A percentile compares a stretch with the other conserved stretches of the same genome.
Evolutionary conservation across 2,888 invertebrate genomes (phyloP).

Genomic region (Morpho helenor): DNA sequence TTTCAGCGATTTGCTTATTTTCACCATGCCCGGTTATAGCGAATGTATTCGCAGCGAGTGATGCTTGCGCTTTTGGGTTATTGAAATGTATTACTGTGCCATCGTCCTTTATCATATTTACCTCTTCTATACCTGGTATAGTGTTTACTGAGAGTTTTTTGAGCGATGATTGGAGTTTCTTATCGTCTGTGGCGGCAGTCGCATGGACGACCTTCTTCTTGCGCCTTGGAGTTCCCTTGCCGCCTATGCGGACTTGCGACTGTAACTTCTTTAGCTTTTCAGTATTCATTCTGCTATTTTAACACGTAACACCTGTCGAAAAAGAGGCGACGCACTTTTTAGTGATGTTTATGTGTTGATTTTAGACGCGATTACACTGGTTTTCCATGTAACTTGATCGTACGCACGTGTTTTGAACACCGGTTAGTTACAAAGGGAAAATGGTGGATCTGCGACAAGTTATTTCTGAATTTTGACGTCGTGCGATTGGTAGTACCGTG

Average conservation of each 20-base stretch:
- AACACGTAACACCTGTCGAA: slow-evolving; percentile 54
- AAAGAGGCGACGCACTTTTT: slow-evolving; percentile 61
- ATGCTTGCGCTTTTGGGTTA: slow-evolving; percentile 99
- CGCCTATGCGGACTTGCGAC: slow-evolving; percentile 97
- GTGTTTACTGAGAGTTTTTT: slow-evolving; percentile 99
- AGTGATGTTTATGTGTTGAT: slow-evolving; percentile 50
- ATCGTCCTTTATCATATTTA: slow-evolving; percentile 99
- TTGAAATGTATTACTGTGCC: slow-evolving; percentile 99
- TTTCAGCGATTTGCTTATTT: slow-evolving; percentile 98
- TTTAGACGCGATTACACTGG: slow-evolving; percentile 55
- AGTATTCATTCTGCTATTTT: slow-evolving; percentile 88
- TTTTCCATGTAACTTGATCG: slow-evolving; percentile 74
- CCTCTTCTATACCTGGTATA: slow-evolving; percentile 99
- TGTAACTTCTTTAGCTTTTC: slow-evolving; percentile 97
- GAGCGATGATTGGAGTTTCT: slow-evolving; percentile 97
- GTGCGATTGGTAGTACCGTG: slow-evolving; percentile 50
- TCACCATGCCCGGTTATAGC: slow-evolving; percentile 99
- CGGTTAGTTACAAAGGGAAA: slow-evolving; percentile 82
- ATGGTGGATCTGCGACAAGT: slow-evolving; percentile 79
- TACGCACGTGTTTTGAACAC: slow-evolving; percentile 82
- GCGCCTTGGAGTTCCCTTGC: slow-evolving; percentile 98
- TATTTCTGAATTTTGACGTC: slow-evolving; percentile 63
- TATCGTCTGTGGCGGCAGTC: slow-evolving; percentile 99
- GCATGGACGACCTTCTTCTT: slow-evolving; percentile 99
- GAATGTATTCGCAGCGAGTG: slow-evolving; percentile 98